A percentile compares a stretch with the other conserved stretches of the same genome.
Conservation (phyloP, 23 tunicate genomes). For the Clavelina lepadiformis region DNA sequence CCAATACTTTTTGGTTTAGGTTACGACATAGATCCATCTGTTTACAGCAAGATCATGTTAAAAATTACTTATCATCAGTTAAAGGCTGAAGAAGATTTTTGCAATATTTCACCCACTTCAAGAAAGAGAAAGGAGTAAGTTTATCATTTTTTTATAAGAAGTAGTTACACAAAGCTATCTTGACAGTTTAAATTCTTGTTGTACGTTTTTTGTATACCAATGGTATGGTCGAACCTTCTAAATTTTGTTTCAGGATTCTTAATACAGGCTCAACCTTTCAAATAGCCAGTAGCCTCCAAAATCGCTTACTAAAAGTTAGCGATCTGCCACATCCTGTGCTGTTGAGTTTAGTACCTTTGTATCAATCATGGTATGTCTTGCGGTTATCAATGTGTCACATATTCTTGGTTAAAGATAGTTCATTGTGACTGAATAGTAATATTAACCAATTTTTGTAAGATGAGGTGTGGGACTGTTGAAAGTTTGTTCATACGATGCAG, state of each 20-base stretch:
- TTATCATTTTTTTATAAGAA: neutral
- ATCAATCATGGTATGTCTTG: constrained; percentile 3
- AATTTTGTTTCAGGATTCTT: neutral
- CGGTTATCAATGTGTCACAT: no score
- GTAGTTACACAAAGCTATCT: neutral
- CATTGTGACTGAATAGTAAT: no score
- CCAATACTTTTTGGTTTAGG: no score
- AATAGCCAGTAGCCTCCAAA: neutral
- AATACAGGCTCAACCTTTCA: constrained; percentile 1
- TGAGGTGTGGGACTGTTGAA: no score
- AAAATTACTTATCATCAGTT: neutral
- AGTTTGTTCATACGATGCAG: no score
- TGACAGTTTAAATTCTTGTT: constrained; percentile 2
- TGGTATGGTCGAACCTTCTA: no score
- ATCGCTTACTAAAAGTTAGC: neutral
- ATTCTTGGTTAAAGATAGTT: no score
- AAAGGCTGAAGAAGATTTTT: constrained; percentile 10
- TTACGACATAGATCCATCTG: neutral
- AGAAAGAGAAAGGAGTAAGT: neutral
- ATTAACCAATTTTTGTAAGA: no score
- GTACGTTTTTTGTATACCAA: constrained; percentile 1
- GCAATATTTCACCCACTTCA: neutral
- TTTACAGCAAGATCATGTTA: neutral
- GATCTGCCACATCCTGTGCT: constrained; percentile 18
- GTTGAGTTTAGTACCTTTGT: constrained; percentile 2